Conservation (phyloP, 1,140 invertebrate species). For the silkworm (Bombyx mori) region DNA sequence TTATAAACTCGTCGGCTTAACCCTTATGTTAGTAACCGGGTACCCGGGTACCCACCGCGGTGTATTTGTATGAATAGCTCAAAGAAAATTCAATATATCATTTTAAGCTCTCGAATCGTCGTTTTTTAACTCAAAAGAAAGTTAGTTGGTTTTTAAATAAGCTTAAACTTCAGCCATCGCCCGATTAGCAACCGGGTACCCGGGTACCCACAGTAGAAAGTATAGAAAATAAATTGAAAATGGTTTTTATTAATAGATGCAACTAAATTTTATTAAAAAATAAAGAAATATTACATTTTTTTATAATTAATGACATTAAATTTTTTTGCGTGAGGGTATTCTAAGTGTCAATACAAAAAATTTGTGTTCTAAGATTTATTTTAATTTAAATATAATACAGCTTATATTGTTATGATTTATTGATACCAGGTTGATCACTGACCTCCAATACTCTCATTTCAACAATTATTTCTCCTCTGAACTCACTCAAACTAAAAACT, state of each 20-base stretch:
- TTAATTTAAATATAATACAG: no score
- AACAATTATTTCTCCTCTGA: no score
- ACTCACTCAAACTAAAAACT: no score
- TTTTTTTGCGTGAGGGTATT: no score
- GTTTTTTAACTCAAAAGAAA: conserved; percentile 4
- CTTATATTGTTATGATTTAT: no score
- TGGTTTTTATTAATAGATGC: neutral
- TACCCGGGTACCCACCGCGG: conserved; percentile 1
- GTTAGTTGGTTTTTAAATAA: conserved; percentile 1
- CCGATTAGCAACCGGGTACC: conserved; percentile 2
- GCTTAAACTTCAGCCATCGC: conserved; percentile 3
- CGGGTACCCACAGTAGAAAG: conserved; percentile 1
- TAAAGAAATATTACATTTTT: conserved; percentile 7
- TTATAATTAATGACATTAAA: conserved; percentile 6
- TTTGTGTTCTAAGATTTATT: no score
- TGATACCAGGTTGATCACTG: no score
- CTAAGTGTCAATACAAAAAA: no score
- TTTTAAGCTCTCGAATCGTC: conserved; percentile 7
- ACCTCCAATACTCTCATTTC: no score
- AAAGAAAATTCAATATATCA: conserved; percentile 3
- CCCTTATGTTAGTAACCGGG: conserved; percentile 5
- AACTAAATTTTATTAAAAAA: conserved; percentile 8
- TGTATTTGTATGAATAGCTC: conserved; percentile 7
- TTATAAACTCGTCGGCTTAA: no score
- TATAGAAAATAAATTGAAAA: neutral